Evolutionary conservation across 2,888 invertebrate species (phyloP), one percentile per base, ranked within the genome.

Genomic region (Rotaria socialis): DNA sequence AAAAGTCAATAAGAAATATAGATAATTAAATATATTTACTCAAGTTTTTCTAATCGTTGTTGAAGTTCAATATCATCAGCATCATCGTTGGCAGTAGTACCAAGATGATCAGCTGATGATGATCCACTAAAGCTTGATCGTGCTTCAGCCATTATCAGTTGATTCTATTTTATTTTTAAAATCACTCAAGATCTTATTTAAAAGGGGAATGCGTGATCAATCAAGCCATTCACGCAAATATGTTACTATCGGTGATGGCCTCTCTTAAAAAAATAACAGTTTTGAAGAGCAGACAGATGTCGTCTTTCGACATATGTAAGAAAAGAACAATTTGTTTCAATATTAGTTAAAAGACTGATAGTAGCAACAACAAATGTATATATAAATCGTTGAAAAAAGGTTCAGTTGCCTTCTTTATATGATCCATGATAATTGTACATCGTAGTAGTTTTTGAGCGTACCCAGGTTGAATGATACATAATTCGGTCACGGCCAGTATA

Each of bases 201-300:
- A 56, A 56, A 56, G 7, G 24, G 24, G 22, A 3, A n/a, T n/a
- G 2, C 11, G 27, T 67, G 24, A 3, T 67, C 67, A 67, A 67
- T 67, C 16, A 35, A 55, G 2, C 7, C 67, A 67, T 67, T 67
- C 67, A 67, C 67, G 35, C 67, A 67, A 19, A 41, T 14, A 35
- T 67, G 67, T 67, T 67, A 67, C 67, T 35, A 67, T 67, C 67
- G 67, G 67, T 35, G 19, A 67, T 67, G 35, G 67, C 67, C 67
- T 67, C 67, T 67, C 19, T 7, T 5, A 2, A 67, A 67, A 35
- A 67, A 67, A 5, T 35, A 35, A 27, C 27, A 5, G 2, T 67
- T 35, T 3, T 16, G 35, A 27, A 19, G 14, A 35, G 19, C 6
- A 14, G 8, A 60, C n/a, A 67, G 67, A 67, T 67, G 67, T 67